Percentiles rank a stretch among this genome's conserved stretches.
These are phyloP conservation scores for Mus caroli DNA, from an alignment of 2,797 vertebrate genomes.

Conservation along the genomic window DNA sequence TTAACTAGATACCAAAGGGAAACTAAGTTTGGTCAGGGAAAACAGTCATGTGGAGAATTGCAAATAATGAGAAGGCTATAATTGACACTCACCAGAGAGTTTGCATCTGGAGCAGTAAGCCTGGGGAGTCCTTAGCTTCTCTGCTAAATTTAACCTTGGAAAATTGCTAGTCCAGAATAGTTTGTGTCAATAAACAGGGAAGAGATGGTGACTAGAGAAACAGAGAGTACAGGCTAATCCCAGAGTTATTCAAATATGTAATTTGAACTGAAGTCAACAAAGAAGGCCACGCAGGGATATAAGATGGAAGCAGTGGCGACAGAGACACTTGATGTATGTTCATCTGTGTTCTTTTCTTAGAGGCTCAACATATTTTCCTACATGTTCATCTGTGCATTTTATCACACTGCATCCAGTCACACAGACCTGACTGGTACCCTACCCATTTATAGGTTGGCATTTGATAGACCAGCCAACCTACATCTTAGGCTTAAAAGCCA, in stretches of 20 bases:
- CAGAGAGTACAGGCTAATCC: not conserved
- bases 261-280: not conserved
- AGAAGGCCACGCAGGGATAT: not conserved
- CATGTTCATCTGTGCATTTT: not conserved
- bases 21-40: not conserved
- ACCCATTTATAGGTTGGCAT: not conserved
- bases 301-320: not conserved
- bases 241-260: not conserved
- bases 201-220: constrained; percentile 5
- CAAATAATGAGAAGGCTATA: not conserved
- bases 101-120: not conserved
- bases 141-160: not conserved
- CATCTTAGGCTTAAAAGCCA: not conserved
- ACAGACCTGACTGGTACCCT: too few relatives aligned
- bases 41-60: not conserved
- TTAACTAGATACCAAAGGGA: constrained; percentile 38
- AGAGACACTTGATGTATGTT: not conserved
- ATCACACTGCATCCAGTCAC: not conserved
- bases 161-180: not conserved
- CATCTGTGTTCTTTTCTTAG: not conserved
- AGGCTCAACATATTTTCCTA: not conserved
- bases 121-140: not conserved
- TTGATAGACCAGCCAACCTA: not conserved
- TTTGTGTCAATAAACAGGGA: not conserved
- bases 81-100: not conserved